These are phyloP conservation scores for Menidia menidia DNA, from an alignment of 2,797 vertebrate species.

Conservation along the genomic window DNA sequence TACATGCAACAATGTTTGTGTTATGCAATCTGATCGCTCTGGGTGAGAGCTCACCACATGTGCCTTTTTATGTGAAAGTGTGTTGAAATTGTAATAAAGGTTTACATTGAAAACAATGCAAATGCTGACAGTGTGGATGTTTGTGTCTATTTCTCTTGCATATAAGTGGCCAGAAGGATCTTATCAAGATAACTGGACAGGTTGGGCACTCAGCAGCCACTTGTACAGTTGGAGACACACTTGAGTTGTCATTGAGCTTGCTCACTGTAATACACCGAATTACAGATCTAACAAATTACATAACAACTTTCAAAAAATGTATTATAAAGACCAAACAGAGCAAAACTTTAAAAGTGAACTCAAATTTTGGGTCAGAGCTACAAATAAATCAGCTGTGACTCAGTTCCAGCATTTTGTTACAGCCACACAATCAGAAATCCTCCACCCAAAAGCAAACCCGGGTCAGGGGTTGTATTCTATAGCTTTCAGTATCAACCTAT, in stretches of 20 bases:
- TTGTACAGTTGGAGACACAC: not conserved
- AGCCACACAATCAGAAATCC: slow-evolving; percentile 54
- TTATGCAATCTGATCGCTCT: slow-evolving; percentile 45
- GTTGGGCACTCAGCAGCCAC: not conserved
- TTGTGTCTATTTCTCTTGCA: slow-evolving; percentile 5
- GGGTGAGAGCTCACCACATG: slow-evolving; percentile 61
- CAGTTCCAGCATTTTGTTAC: slow-evolving; percentile 22
- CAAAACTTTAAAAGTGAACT: not conserved
- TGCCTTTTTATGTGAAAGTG: slow-evolving; percentile 75
- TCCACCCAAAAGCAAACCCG: slow-evolving; percentile 25
- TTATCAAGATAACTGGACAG: not conserved
- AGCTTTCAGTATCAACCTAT: slow-evolving; percentile 26
- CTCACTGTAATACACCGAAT: not conserved
- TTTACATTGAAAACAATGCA: slow-evolving; percentile 82
- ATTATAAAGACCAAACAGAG: no score
- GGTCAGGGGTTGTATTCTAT: slow-evolving; percentile 40
- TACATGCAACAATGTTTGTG: slow-evolving; percentile 37
- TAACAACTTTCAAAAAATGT: not conserved
- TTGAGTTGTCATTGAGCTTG: slow-evolving; percentile 7
- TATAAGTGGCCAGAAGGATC: not conserved
- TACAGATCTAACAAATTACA: slow-evolving; percentile 3
- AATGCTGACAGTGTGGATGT: slow-evolving; percentile 13
- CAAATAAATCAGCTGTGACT: slow-evolving; percentile 35
- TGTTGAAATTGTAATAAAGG: slow-evolving; percentile 79
- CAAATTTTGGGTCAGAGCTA: slow-evolving; percentile 21